These are phyloP conservation scores for Oncorhynchus kisutch DNA, from an alignment of 2,113 vertebrate genomes.

Conservation along the genomic window DNA sequence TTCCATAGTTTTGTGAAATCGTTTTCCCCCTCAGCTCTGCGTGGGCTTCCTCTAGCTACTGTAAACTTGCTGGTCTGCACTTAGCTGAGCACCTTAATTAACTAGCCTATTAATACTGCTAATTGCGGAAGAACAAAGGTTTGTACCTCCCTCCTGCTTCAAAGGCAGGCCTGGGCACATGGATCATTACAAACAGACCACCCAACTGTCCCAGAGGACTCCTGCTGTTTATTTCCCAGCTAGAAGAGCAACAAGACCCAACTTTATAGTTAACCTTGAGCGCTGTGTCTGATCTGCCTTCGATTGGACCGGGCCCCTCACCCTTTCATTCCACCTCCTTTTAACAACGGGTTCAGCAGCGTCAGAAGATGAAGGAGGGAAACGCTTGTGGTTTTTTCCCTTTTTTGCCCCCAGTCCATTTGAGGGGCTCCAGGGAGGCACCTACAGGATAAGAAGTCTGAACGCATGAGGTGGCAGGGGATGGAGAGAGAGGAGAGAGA, in stretches of 20 bases:
- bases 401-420: not conserved
- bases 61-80: too few species aligned
- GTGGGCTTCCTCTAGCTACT: too few species aligned
- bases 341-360: not conserved
- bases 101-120: conserved; percentile 39
- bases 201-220: conserved; percentile 27
- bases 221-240: conserved; percentile 23
- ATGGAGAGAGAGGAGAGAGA: not conserved
- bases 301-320: too few species aligned
- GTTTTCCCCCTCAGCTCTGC: not conserved
- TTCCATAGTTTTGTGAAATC: not conserved
- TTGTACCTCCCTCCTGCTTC: conserved; percentile 44
- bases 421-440: not conserved
- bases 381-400: not conserved
- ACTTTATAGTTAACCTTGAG: too few species aligned
- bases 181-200: conserved; percentile 49
- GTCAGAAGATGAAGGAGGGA: not conserved
- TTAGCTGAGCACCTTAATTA: conserved; percentile 10
- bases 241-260: too few species aligned
- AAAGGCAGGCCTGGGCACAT: conserved; percentile 33
- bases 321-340: conserved; percentile 12
- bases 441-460: conserved; percentile 1
- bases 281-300: too few species aligned
- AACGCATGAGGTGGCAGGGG: not conserved
- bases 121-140: conserved; percentile 45